Percentiles rank a stretch among this genome's conserved stretches.
Conservation (phyloP, 2,888 invertebrate genomes). For the Candidula unifasciata region DNA sequence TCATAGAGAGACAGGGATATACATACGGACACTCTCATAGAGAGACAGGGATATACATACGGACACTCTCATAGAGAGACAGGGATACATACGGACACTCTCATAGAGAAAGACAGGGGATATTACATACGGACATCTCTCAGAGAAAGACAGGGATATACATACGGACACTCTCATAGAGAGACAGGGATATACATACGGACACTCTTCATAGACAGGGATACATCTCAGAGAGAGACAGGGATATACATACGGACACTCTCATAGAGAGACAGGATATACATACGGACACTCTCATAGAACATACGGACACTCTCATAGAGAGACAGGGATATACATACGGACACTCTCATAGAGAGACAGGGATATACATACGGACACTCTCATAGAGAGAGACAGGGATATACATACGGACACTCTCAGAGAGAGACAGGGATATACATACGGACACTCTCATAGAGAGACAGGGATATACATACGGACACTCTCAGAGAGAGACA, state of each 20-base stretch:
- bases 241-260: not conserved
- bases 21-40: not conserved
- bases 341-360: too few species aligned
- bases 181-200: not conserved
- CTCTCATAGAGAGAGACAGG: too few species aligned
- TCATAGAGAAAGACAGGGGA: not conserved
- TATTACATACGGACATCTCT: not conserved
- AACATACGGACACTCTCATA: too few species aligned
- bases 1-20: too few species aligned
- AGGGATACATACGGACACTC: not conserved
- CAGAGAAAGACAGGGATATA: not conserved
- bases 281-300: not conserved
- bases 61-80: not conserved
- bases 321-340: not conserved
- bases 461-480: too few species aligned
- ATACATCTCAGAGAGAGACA: not conserved
- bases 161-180: not conserved
- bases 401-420: too few species aligned
- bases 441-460: too few species aligned
- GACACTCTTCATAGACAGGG: too few species aligned
- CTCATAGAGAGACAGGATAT: not conserved
- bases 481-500: too few species aligned
- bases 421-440: not conserved
- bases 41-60: not conserved
- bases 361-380: too few species aligned